phyloP scores from a whole-genome alignment of 2,113 vertebrate species.

The Dipodomys stephensi region DNA sequence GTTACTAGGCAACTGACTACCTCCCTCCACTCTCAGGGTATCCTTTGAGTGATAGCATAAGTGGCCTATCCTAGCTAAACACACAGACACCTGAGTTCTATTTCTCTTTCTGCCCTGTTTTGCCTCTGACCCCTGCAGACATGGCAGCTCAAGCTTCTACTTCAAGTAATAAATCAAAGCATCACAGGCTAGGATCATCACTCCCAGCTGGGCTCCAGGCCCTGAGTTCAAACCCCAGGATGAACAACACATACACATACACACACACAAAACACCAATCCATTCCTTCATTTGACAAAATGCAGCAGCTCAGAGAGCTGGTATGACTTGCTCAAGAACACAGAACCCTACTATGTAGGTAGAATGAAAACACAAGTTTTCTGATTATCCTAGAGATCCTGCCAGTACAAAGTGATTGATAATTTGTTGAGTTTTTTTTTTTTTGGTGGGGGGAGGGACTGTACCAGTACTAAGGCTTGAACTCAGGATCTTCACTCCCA shows the following conservation, averaged over 20 bases:
- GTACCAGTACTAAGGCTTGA: too few species aligned
- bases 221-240: too few species aligned
- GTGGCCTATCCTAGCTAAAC: constrained; percentile 45
- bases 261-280: background rate
- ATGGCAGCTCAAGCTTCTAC: background rate
- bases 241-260: too few species aligned
- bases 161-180: background rate
- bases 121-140: background rate
- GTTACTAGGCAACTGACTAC: constrained; percentile 65
- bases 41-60: constrained; percentile 62
- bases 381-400: background rate
- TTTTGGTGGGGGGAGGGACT: too few species aligned
- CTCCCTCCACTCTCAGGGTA: background rate
- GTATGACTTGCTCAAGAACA: background rate
- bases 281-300: background rate
- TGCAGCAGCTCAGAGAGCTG: background rate
- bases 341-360: background rate
- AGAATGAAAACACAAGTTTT: background rate
- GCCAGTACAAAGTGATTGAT: background rate
- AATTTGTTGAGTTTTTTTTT: too few species aligned
- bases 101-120: background rate
- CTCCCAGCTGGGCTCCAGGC: too few species aligned
- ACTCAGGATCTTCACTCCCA: too few species aligned
- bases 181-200: background rate
- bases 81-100: background rate